Evolutionary conservation across 2,113 vertebrate genomes (phyloP).

Genomic region (Syrrhaptes paradoxus): DNA sequence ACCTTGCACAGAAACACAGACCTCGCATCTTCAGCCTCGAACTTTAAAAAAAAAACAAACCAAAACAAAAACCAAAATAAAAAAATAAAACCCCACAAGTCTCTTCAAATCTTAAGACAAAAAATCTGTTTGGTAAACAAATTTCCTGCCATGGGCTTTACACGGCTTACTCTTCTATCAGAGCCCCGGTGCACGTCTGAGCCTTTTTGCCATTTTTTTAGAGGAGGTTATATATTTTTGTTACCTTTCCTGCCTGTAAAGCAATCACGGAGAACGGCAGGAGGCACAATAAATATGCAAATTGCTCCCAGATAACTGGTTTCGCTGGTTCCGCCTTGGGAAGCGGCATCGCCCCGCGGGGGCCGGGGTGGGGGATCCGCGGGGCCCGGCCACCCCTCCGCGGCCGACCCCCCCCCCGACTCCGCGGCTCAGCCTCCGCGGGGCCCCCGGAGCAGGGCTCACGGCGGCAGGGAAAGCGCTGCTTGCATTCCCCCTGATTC

Average conservation of each 20-base stretch:
- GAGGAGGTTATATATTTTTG: conserved; percentile 73
- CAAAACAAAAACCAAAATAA: too few relatives aligned
- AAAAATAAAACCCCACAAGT: neutral
- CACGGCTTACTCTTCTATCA: conserved; percentile 54
- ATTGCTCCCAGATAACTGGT: conserved; percentile 80
- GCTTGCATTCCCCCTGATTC: neutral
- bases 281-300: conserved; percentile 86
- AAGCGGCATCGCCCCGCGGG: conserved; percentile 38
- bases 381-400: neutral
- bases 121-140: conserved; percentile 48
- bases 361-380: neutral
- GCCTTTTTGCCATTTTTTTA: conserved; percentile 44
- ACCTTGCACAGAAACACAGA: conserved; percentile 15
- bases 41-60: conserved; percentile 11
- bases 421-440: neutral
- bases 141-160: conserved; percentile 46
- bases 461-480: neutral
- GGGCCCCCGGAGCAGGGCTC: neutral
- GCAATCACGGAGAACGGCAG: conserved; percentile 82
- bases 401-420: neutral
- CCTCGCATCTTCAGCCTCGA: neutral
- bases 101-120: conserved; percentile 43
- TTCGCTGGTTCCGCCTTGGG: conserved; percentile 78
- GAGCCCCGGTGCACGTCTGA: conserved; percentile 33
- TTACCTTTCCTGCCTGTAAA: conserved; percentile 81